Evolutionary conservation across 2,113 vertebrate species (phyloP).

Genomic region (Brienomyrus brachyistius): DNA sequence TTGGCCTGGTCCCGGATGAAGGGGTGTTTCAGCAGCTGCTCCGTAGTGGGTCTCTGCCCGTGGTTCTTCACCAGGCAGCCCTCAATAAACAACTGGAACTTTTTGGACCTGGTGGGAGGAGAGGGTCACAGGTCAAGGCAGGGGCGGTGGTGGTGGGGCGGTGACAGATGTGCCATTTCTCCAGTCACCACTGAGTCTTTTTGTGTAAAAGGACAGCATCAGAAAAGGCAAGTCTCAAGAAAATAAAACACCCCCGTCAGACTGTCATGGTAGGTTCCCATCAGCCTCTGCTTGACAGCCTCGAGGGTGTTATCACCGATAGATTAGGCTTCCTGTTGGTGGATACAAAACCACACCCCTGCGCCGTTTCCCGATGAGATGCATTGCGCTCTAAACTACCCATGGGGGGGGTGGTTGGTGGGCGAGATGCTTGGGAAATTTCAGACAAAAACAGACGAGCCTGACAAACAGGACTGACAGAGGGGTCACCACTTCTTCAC

Average conservation of each 20-base stretch:
- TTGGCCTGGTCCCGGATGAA: conserved; percentile 95
- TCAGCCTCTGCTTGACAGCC: neutral
- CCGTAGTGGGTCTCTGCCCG: conserved; percentile 86
- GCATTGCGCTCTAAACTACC: neutral
- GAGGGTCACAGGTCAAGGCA: neutral
- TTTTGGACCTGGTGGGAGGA: conserved; percentile 81
- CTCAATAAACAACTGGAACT: conserved; percentile 97
- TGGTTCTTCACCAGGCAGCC: conserved; percentile 97
- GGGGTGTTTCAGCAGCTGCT: conserved; percentile 94
- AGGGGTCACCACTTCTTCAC: no score
- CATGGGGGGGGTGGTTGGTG: neutral
- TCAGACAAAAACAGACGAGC: neutral
- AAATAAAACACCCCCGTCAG: neutral
- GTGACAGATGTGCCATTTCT: neutral
- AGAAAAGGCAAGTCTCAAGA: neutral
- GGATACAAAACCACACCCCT: neutral
- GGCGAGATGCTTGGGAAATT: neutral
- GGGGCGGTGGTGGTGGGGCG: no score
- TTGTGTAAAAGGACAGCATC: neutral
- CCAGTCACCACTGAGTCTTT: neutral
- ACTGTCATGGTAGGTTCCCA: neutral
- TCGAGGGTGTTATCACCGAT: neutral
- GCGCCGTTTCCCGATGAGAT: neutral
- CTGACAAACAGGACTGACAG: neutral
- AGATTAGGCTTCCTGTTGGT: neutral